phyloP scores from a whole-genome alignment of 1,140 invertebrate genomes.

The Bradysia coprophila region DNA sequence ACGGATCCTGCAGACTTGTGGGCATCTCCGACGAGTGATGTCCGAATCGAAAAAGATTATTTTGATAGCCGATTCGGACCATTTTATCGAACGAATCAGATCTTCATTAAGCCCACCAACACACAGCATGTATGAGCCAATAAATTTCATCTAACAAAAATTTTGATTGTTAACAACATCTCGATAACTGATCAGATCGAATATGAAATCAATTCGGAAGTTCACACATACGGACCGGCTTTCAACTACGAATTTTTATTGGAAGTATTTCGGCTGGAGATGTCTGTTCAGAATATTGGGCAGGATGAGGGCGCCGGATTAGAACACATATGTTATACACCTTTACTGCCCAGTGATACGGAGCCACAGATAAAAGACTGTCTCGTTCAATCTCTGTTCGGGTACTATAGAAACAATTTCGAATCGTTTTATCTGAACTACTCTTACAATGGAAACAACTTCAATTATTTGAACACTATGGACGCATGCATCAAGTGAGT shows the following conservation, averaged over 20 bases:
- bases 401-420: constrained; percentile 56
- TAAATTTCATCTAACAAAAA: not conserved
- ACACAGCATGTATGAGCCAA: constrained; percentile 11
- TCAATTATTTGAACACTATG: constrained; percentile 28
- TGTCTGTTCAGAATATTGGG: constrained; percentile 31
- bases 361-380: constrained; percentile 39
- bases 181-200: not conserved
- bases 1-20: constrained; percentile 80
- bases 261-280: constrained; percentile 41
- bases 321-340: constrained; percentile 68
- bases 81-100: constrained; percentile 81
- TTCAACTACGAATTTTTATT: constrained; percentile 49
- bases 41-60: constrained; percentile 62
- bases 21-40: constrained; percentile 56
- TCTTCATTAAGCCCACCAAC: constrained; percentile 35
- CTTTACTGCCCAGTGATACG: constrained; percentile 45
- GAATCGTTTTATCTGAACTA: constrained; percentile 24
- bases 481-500: constrained; percentile 26
- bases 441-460: constrained; percentile 11
- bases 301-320: constrained; percentile 29
- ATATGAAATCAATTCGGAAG: no score
- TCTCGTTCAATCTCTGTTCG: constrained; percentile 57
- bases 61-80: constrained; percentile 70
- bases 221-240: constrained; percentile 49
- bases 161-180: no score